These are phyloP conservation scores for Drosophila grimshawi DNA, from an alignment of 1,140 invertebrate species.

Conservation along the genomic window DNA sequence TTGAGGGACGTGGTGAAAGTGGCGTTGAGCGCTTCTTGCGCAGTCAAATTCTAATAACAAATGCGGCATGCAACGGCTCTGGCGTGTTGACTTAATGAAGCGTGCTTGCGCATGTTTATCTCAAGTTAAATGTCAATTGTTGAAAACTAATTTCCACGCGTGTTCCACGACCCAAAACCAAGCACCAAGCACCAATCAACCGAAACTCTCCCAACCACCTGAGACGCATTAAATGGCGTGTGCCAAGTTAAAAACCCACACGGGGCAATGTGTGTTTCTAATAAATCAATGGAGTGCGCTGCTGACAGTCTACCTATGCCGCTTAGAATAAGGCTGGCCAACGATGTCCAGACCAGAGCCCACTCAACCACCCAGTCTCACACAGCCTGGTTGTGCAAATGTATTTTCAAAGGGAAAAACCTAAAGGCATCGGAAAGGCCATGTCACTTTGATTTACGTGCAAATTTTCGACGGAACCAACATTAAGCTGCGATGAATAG, in stretches of 20 bases:
- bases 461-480: constrained; percentile 17
- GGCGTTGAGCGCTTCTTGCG: constrained; percentile 6
- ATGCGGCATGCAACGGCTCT: constrained; percentile 69
- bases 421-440: constrained; percentile 23
- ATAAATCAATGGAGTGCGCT: constrained; percentile 66
- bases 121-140: constrained; percentile 84
- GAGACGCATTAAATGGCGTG: constrained; percentile 68
- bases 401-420: constrained; percentile 21
- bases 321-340: constrained; percentile 1
- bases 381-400: constrained; percentile 31
- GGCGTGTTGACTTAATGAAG: constrained; percentile 82
- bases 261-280: constrained; percentile 1
- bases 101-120: constrained; percentile 76
- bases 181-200: too few species aligned
- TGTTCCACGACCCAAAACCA: constrained; percentile 1
- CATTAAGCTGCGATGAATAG: constrained; percentile 16
- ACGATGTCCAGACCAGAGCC: background rate
- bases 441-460: constrained; percentile 78
- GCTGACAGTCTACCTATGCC: constrained; percentile 68
- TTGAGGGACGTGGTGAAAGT: constrained; percentile 11
- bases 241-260: constrained; percentile 49
- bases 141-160: constrained; percentile 75
- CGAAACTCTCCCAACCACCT: background rate
- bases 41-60: constrained; percentile 65
- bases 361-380: constrained; percentile 4